phyloP scores from a whole-genome alignment of 2,113 vertebrate genomes.

The Herpetotheres cachinnans region DNA sequence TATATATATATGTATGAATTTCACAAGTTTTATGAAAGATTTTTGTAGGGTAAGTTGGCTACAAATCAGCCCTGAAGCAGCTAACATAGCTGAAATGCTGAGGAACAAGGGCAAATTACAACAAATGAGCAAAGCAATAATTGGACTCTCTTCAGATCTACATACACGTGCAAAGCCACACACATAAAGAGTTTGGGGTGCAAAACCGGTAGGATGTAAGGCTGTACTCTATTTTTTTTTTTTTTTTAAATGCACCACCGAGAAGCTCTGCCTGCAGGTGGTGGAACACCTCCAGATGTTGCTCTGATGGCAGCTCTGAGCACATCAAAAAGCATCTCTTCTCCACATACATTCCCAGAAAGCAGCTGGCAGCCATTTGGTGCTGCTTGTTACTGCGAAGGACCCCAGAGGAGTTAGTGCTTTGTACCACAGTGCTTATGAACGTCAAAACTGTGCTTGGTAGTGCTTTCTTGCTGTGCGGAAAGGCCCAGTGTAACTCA shows the following conservation, averaged over 20 bases:
- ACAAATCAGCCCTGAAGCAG: background rate
- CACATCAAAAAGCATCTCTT: background rate
- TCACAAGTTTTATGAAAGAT: background rate
- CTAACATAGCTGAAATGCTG: background rate
- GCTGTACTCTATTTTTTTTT: too few species aligned
- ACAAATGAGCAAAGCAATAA: background rate
- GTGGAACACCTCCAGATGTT: background rate
- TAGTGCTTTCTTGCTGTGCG: background rate
- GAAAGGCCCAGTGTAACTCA: background rate
- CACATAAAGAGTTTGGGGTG: background rate
- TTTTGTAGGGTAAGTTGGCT: background rate
- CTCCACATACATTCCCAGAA: background rate
- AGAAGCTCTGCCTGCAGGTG: background rate
- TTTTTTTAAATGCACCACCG: accelerated
- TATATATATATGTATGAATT: background rate
- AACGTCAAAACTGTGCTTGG: background rate
- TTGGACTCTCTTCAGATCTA: background rate
- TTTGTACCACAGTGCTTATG: background rate
- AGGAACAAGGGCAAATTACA: background rate
- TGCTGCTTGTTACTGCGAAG: background rate
- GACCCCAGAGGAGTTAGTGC: background rate
- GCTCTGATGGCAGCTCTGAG: background rate
- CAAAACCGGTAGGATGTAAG: background rate
- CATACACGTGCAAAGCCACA: background rate
- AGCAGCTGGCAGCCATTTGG: conserved; percentile 27